Evolutionary conservation across 2,888 invertebrate genomes (phyloP), one percentile per base, ranked within the genome.

Genomic region (Lissonota sp.): DNA sequence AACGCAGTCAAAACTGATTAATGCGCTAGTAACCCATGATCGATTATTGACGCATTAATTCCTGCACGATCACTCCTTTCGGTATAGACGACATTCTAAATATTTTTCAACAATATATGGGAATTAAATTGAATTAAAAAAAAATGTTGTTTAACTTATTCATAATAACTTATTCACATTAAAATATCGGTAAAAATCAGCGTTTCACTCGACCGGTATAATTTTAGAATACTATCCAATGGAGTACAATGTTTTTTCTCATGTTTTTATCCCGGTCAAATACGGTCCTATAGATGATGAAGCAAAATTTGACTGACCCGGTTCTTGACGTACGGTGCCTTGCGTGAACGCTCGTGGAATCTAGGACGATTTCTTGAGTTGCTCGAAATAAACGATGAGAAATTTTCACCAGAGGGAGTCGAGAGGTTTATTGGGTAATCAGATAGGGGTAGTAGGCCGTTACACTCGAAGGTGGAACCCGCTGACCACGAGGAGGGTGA

Each of bases 401-500:
- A 84, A 79, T 82, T 77, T 82, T 64, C 80, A 51, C 73, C 58
- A 42, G 67, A 12, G 14, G 53, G n/a, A 16, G 42, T 12, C 5
- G 44, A 49, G 53, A 42, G 44, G 26, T 53, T 53, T 53, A 53
- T 53, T 53, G 6, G 51, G 51, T 14, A 53, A n/a, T 53, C 12
- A n/a, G 55, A n/a, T 37, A 39, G 51, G n/a, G 62, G 42, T 37
- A 26, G 63, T 49, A 16, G 49, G 58, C 14, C 40, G 26, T 12
- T 53, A 39, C 39, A 42, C 39, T 64, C 73, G 69, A 70, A 74
- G 69, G 58, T 74, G 26, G 70, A 79, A 63, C 79, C 73, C 85
- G 78, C 84, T 89, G 90, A 91, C 92, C 92, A 92, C 91, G 91
- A 92, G 92, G 87, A 66, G 70, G 53, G 70, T 87, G 80, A 83